phyloP scores from a whole-genome alignment of 2,113 vertebrate species.

The Cepphus grylle region DNA sequence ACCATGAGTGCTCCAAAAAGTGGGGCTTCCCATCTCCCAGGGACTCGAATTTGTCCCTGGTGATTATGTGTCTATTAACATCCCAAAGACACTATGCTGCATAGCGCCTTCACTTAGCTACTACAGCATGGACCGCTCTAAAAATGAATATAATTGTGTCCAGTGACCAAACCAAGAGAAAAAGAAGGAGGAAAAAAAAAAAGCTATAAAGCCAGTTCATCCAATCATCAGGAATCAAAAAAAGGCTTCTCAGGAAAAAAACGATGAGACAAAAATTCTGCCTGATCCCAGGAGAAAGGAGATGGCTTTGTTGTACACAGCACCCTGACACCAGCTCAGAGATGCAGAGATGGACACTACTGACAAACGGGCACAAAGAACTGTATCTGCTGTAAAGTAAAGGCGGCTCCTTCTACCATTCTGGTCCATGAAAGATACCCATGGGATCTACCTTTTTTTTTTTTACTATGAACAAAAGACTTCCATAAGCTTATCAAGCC shows the following conservation, averaged over 20 bases:
- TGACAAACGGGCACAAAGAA: not conserved
- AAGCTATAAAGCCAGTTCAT: not conserved
- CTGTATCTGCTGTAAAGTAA: not conserved
- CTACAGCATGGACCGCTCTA: not conserved
- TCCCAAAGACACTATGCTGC: not conserved
- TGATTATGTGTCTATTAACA: not conserved
- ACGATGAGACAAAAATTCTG: not conserved
- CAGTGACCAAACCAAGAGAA: not conserved
- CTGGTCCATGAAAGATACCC: not conserved
- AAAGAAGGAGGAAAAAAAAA: not conserved
- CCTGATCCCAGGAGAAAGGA: not conserved
- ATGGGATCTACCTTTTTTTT: not conserved
- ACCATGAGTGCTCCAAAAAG: not conserved
- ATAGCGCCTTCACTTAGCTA: not conserved
- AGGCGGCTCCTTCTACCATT: not conserved
- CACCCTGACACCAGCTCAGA: not conserved
- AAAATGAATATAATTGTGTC: not conserved
- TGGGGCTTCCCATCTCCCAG: not conserved
- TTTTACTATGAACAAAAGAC: not conserved
- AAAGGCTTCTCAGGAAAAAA: not conserved
- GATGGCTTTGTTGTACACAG: not conserved
- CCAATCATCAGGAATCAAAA: not conserved
- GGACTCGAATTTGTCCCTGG: not conserved
- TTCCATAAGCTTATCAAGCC: not conserved
- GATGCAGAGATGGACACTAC: not conserved